A percentile compares a stretch with the other conserved stretches of the same genome.
Conservation (phyloP, 2,888 invertebrate genomes). For the Volucella zonaria region DNA sequence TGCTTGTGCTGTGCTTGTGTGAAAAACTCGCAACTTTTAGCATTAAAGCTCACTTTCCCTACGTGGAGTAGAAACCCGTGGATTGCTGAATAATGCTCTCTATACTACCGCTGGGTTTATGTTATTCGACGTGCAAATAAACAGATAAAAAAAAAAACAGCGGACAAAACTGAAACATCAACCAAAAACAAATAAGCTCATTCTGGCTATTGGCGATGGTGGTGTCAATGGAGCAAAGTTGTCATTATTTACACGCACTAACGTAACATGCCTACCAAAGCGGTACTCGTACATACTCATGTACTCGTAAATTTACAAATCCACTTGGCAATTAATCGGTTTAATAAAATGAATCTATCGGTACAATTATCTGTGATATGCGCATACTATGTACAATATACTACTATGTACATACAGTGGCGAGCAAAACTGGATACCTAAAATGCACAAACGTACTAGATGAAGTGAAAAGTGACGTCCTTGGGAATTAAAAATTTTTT, state of each 20-base stretch:
- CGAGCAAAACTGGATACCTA: no score
- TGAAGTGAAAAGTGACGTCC: no score
- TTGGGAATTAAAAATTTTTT: no score
- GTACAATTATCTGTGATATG: no score
- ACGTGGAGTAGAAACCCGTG: conserved; percentile 9
- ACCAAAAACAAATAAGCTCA: conserved; percentile 61
- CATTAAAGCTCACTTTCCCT: no score
- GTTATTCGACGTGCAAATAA: conserved; percentile 36
- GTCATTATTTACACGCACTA: conserved; percentile 44
- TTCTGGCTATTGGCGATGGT: conserved; percentile 26
- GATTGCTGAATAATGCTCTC: conserved; percentile 13
- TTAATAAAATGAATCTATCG: no score
- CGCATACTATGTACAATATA: no score
- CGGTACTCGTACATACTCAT: no score
- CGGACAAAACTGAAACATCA: conserved; percentile 36
- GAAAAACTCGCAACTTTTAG: not conserved
- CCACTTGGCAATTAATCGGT: no score
- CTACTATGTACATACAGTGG: no score
- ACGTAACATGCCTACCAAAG: not conserved
- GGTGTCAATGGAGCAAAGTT: conserved; percentile 27
- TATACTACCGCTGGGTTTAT: conserved; percentile 6
- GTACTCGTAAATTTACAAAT: no score
- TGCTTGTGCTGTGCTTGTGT: not conserved
- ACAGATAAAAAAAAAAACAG: conserved; percentile 18
- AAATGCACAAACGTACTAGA: no score